Base-by-base conservation (phyloP, 2,797 vertebrate species). In the Clarias platycephalus region DNA sequence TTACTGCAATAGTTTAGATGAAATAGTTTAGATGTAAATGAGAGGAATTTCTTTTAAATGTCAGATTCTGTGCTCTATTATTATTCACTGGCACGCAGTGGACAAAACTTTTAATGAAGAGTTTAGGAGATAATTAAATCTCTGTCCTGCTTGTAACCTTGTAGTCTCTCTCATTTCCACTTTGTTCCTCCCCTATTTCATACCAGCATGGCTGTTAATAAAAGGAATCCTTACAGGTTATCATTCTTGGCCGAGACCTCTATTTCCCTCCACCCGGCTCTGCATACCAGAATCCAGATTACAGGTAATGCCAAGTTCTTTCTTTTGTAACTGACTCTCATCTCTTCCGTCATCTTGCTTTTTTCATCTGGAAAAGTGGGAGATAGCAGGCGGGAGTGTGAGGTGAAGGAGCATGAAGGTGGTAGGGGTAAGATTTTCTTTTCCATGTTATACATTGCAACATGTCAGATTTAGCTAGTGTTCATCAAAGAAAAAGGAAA, bases 281-380 rank as follows among this genome's bases (percentile, higher is more conserved):
- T 78, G 81, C 84, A 86, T 88, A 68, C 79, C 82, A 83, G 75
- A 63, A 31, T 15, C 68, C 76, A 87, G 82, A 87, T 76, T 75
- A 76, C 31, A 58, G 79, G 83, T 77, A 72, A 78, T 68, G 77
- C n/a, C 71, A 57, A 74, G 67, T 72, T 63, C 57, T 76, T 74
- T 58, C 55, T 87, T 72, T 84, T 83, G 66, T 58, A 37, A 31
- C 72, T 26, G 49, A 31, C 49, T 55, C 63, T 85, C 28, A 75
- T 83, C 83, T 82, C 28, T 40, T 82, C 53, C 13, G 78, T 80
- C 84, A 63, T 68, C 72, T 67, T 34, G 28, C 76, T 63, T 16
- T 79, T 76, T 87, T 63, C 18, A 22, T 53, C 20, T 53, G 76
- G 58, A 83, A 62, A 82, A 71, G 62, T 55, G 53, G 62, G 26